A percentile compares a stretch with the other conserved stretches of the same genome.
These are phyloP conservation scores for Callaeas wilsoni DNA, from an alignment of 2,113 vertebrate species.

Conservation along the genomic window DNA sequence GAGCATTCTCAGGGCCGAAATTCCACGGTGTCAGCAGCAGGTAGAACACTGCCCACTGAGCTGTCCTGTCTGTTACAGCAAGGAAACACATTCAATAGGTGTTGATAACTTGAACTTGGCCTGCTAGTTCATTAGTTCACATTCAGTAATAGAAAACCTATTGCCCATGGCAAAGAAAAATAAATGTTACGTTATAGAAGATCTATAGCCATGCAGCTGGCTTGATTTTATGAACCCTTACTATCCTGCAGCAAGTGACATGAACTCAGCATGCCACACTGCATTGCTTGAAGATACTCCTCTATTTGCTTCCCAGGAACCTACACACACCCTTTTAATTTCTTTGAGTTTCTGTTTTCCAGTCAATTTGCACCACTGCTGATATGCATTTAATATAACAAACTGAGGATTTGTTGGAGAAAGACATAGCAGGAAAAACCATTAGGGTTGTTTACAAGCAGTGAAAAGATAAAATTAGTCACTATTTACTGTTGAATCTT, in stretches of 20 bases:
- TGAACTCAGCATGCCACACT: not conserved
- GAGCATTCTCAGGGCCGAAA: fast-evolving
- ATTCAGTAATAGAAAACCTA: slow-evolving; percentile 17
- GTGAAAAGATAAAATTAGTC: not conserved
- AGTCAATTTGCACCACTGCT: not conserved
- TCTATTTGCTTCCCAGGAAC: not conserved
- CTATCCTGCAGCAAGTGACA: not conserved
- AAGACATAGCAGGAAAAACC: not conserved
- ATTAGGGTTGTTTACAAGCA: not conserved
- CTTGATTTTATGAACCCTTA: slow-evolving; percentile 13
- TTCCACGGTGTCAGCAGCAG: not conserved
- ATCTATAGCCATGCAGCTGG: not conserved
- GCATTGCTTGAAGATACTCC: not conserved
- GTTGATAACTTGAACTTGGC: not conserved
- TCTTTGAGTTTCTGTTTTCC: not conserved
- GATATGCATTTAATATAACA: not conserved
- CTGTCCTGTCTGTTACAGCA: not conserved
- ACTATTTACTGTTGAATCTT: not conserved
- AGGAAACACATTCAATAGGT: not conserved
- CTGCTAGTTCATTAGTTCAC: slow-evolving; percentile 3
- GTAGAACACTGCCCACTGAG: not conserved
- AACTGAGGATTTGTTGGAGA: not conserved
- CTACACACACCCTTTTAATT: not conserved
- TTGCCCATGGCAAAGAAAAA: slow-evolving; percentile 12
- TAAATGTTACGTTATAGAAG: not conserved